phyloP scores from a whole-genome alignment of 2,888 invertebrate genomes.

The Melipona beecheii region DNA sequence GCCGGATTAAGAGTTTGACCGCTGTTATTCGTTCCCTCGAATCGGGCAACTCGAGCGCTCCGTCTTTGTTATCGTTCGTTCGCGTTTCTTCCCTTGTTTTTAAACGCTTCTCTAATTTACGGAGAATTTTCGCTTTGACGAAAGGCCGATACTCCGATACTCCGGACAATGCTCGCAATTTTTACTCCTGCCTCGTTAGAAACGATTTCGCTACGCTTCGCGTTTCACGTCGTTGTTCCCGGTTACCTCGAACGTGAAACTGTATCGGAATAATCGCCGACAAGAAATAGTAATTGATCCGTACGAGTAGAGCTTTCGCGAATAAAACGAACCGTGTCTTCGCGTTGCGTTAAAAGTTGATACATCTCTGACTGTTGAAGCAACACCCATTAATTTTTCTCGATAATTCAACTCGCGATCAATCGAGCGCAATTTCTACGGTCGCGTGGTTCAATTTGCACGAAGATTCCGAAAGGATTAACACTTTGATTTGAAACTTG shows the following conservation, averaged over 20 bases:
- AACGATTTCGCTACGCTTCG: background rate
- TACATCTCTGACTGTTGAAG: no score
- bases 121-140: constrained; percentile 18
- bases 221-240: background rate
- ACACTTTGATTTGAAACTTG: no score
- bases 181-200: background rate
- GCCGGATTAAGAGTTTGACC: constrained; percentile 41
- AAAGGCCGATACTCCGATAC: constrained; percentile 2
- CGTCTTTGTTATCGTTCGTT: constrained; percentile 17
- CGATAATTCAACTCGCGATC: no score
- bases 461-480: no score
- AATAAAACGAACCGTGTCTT: no score
- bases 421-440: no score
- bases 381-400: no score
- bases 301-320: no score
- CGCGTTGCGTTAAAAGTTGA: no score
- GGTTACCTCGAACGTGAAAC: background rate
- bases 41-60: constrained; percentile 27
- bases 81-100: constrained; percentile 4
- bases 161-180: background rate
- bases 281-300: background rate
- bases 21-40: constrained; percentile 43
- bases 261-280: background rate
- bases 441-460: no score
- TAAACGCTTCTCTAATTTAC: constrained; percentile 22